These are phyloP conservation scores for Triplophysa bombifrons DNA, from an alignment of 2,797 vertebrate species.

Conservation along the genomic window DNA sequence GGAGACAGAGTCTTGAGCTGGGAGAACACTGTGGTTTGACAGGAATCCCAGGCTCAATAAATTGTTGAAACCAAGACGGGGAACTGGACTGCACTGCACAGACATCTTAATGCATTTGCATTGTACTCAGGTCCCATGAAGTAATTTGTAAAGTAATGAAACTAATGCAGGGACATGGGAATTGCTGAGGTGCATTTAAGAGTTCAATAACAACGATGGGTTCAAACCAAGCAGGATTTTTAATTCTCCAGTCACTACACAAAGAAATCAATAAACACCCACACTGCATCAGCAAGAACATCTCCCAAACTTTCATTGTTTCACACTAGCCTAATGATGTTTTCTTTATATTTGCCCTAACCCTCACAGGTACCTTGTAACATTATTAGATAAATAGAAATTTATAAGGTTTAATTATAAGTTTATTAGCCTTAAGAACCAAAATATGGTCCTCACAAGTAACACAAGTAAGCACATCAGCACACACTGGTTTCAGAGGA, in stretches of 20 bases:
- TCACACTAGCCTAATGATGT: no score
- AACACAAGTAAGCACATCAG: no score
- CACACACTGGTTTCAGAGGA: constrained; percentile 13
- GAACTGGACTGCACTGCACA: neutral
- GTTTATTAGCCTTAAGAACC: no score
- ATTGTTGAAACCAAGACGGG: constrained; percentile 17
- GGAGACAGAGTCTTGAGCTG: constrained; percentile 13
- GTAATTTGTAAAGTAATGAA: constrained; percentile 34
- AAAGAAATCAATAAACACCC: constrained; percentile 32
- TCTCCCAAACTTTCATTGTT: neutral
- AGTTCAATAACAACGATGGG: constrained; percentile 23
- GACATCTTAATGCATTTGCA: constrained; percentile 18
- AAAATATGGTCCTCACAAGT: no score
- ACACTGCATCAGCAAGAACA: neutral
- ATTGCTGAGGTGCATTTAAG: constrained; percentile 37
- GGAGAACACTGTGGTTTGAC: constrained; percentile 27
- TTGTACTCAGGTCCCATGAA: constrained; percentile 5
- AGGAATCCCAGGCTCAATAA: constrained; percentile 28
- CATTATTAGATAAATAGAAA: no score
- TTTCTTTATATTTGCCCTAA: no score
- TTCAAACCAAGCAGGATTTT: constrained; percentile 20
- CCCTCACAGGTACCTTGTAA: no score
- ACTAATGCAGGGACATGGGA: constrained; percentile 27
- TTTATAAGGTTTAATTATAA: no score
- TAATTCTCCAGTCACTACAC: constrained; percentile 7